Evolutionary conservation across 2,888 invertebrate species (phyloP).

Genomic region (Saturnia japonica): DNA sequence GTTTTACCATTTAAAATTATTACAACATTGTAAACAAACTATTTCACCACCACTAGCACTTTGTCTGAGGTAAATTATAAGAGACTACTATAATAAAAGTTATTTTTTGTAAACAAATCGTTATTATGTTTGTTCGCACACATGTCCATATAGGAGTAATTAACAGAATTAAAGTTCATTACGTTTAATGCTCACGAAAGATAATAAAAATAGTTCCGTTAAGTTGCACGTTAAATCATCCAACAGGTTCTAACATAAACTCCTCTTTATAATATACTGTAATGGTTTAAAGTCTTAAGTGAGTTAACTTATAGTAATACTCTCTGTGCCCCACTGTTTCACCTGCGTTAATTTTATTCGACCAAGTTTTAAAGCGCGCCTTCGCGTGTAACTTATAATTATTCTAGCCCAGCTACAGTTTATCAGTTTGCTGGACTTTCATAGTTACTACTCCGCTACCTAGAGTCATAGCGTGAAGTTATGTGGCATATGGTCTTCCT

Average conservation of each 20-base stretch:
- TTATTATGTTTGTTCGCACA: slow-evolving; percentile 60
- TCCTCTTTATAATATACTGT: not conserved
- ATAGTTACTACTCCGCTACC: too few species aligned
- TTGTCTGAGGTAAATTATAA: slow-evolving; percentile 49
- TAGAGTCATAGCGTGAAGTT: too few species aligned
- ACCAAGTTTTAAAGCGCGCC: too few species aligned
- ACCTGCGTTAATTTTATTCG: too few species aligned
- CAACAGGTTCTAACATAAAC: not conserved
- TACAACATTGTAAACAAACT: not conserved
- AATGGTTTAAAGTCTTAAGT: too few species aligned
- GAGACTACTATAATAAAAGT: slow-evolving; percentile 52
- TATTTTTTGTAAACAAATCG: slow-evolving; percentile 57
- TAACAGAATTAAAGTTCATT: slow-evolving; percentile 65
- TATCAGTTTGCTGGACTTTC: too few species aligned
- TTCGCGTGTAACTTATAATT: too few species aligned
- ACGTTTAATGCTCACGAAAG: slow-evolving; percentile 50
- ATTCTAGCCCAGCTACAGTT: too few species aligned
- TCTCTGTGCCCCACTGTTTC: too few species aligned
- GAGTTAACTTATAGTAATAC: too few species aligned
- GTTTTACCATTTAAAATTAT: slow-evolving; percentile 21
- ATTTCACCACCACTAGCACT: slow-evolving; percentile 24
- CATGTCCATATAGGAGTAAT: slow-evolving; percentile 50
- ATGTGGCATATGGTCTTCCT: too few species aligned
- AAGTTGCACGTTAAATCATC: not conserved
- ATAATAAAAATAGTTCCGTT: slow-evolving; percentile 32